Conservation (phyloP, 1,140 invertebrate genomes). For the Condylostylus longicornis region DNA sequence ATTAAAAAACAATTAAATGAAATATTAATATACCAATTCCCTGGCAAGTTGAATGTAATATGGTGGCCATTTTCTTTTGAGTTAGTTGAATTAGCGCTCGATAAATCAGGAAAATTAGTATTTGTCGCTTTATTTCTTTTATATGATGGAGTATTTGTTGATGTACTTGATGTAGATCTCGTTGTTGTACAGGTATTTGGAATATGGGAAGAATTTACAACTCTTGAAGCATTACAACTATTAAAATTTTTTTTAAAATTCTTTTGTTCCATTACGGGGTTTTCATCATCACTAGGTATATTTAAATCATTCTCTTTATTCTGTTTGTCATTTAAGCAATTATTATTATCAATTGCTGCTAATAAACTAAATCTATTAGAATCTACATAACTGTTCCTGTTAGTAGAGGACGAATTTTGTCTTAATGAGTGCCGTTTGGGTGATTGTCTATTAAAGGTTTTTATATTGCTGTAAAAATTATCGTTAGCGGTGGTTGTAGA, state of each 20-base stretch:
- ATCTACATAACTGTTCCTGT: conserved; percentile 6
- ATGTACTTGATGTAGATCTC: too few relatives aligned
- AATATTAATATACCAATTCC: too few relatives aligned
- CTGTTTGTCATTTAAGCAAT: conserved; percentile 3
- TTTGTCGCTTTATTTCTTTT: neutral
- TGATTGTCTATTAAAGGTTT: conserved; percentile 9
- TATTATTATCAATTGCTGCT: conserved; percentile 6
- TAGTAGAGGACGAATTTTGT: conserved; percentile 10
- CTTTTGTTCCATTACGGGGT: neutral
- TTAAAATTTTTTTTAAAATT: neutral
- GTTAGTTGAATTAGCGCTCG: too few relatives aligned
- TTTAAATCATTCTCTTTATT: neutral
- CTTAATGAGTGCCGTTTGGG: conserved; percentile 12
- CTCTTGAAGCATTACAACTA: too few relatives aligned
- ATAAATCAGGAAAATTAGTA: too few relatives aligned
- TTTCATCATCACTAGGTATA: neutral
- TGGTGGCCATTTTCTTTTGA: too few relatives aligned
- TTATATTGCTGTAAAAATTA: conserved; percentile 18
- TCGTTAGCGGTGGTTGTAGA: conserved; percentile 10
- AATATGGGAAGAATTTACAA: too few relatives aligned
- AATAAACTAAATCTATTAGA: conserved; percentile 1
- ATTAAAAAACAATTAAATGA: too few relatives aligned
- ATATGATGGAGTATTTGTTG: too few relatives aligned
- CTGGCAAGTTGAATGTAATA: too few relatives aligned
- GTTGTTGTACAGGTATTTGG: too few relatives aligned